phyloP scores from a whole-genome alignment of 2,888 invertebrate genomes.

The Diarsia dahlii region DNA sequence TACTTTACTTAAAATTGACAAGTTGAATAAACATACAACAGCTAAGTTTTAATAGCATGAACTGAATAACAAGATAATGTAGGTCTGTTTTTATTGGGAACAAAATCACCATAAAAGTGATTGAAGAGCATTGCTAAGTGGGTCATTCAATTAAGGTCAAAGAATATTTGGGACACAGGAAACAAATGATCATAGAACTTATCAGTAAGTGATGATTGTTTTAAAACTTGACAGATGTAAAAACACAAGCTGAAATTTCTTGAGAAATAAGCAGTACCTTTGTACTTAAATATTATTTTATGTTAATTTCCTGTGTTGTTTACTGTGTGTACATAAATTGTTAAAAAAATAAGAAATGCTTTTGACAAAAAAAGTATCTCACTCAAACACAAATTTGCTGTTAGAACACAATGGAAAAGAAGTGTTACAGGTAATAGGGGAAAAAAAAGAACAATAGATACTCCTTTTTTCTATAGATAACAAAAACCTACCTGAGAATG shows the following conservation, averaged over 20 bases:
- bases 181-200: neutral
- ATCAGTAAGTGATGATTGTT: neutral
- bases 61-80: neutral
- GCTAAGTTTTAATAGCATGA: neutral
- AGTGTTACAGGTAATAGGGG: neutral
- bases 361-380: neutral
- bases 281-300: too few species aligned
- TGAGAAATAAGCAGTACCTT: too few species aligned
- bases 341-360: too few species aligned
- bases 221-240: neutral
- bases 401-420: neutral
- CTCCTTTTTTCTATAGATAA: too few species aligned
- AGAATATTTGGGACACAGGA: neutral
- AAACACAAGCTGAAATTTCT: too few species aligned
- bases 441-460: neutral
- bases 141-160: conserved; percentile 44
- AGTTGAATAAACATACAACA: neutral
- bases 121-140: conserved; percentile 29
- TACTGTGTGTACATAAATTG: too few species aligned
- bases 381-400: neutral
- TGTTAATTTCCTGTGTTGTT: too few species aligned
- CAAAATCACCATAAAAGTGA: conserved; percentile 19
- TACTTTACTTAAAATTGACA: too few species aligned
- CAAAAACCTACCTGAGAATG: conserved; percentile 3
- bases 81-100: conserved; percentile 2